Conservation (phyloP, 2,888 invertebrate genomes). For the Agrotis segetum region DNA sequence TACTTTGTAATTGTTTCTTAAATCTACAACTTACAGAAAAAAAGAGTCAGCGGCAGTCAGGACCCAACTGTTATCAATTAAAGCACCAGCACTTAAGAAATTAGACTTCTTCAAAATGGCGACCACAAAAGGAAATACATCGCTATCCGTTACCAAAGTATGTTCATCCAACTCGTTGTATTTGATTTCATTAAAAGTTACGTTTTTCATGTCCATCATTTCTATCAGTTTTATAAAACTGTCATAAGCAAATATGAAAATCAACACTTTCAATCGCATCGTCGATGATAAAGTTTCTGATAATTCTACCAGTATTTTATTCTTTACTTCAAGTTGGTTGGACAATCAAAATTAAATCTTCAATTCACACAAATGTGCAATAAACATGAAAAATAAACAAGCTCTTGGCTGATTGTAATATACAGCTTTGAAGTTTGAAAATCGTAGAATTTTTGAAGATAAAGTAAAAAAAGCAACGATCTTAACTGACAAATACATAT, state of each 20-base stretch:
- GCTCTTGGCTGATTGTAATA: neutral
- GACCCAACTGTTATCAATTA: slow-evolving; percentile 82
- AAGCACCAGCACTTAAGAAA: slow-evolving; percentile 81
- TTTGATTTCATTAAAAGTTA: slow-evolving; percentile 32
- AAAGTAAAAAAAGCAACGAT: no score
- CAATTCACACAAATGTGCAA: no score
- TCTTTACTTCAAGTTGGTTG: neutral
- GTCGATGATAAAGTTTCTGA: neutral
- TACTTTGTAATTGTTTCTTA: no score
- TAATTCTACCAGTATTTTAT: neutral
- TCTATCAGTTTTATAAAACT: neutral
- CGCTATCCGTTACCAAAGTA: slow-evolving; percentile 70
- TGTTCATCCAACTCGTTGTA: slow-evolving; percentile 71
- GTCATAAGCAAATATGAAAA: slow-evolving; percentile 13
- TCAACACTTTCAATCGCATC: slow-evolving; percentile 23
- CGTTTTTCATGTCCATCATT: neutral
- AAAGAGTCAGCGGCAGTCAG: slow-evolving; percentile 82
- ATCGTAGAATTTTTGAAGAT: neutral
- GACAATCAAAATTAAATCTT: neutral
- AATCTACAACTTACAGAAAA: slow-evolving; percentile 74
- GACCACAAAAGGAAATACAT: slow-evolving; percentile 80
- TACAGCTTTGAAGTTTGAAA: no score
- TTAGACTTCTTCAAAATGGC: slow-evolving; percentile 77
- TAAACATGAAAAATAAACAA: no score
- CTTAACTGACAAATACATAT: neutral